Evolutionary conservation across 2,888 invertebrate genomes (phyloP), one percentile per base, ranked within the genome.

Genomic region (Lissonota sp.): DNA sequence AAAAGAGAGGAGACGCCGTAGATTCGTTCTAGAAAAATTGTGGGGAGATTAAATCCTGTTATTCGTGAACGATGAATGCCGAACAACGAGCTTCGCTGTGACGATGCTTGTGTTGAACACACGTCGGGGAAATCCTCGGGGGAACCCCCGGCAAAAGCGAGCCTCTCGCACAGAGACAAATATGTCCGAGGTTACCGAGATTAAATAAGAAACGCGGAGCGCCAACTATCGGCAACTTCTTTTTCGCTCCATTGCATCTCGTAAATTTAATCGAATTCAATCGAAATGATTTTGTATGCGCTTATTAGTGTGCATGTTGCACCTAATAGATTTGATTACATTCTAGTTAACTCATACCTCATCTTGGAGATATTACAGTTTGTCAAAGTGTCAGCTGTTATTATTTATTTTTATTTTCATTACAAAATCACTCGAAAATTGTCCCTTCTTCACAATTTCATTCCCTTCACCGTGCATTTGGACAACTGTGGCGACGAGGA

Each of bases 11-110:
- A 42, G 40, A 67, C 40, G 49, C 40, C 5, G 46, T 26, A 26
- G 26, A 26, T 26, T 55, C 70, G 72, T 75, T 44, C 46, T 71
- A 53, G 78, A 69, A 79, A 82, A 77, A 75, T 69, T 64, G 67
- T 67, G 63, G 78, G 82, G 82, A 75, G 81, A 81, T 80, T 78
- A 75, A 67, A 85, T 85, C 87, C 88, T 86, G 88, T 87, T 88
- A 87, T 87, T 88, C 84, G 84, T 82, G 86, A 83, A 85, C 86
- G 86, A 89, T 88, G 26, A 89, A 89, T 88, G 84, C 85, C 73
- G 37, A 75, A 63, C 12, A 75, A 55, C 6, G n/a, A 53, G 7
- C 14, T 53, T 14, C 16, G 26, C 26, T 26, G 26, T 26, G 26
- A 26, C 26, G 26, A 26, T 26, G 26, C 26, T 3, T 26, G 55